Evolutionary conservation across 2,113 vertebrate species (phyloP), one percentile per base, ranked within the genome.

Genomic region (Chascanopsetta lugubris): DNA sequence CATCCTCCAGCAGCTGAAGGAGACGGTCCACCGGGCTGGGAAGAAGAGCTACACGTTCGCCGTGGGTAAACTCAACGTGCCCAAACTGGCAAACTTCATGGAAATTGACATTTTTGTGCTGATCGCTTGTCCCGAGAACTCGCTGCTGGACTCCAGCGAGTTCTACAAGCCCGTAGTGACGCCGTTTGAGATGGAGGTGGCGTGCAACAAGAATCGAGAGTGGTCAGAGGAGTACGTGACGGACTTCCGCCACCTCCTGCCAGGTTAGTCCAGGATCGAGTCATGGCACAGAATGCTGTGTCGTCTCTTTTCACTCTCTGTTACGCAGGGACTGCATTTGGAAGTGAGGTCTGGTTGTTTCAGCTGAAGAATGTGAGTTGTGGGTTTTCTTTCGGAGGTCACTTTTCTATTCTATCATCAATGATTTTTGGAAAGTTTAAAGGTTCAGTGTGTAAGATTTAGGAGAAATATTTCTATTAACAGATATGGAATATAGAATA

Each of bases 31-130:
- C 56, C 84, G 77, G 13, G 95, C 96, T 0, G 95, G 96, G 25
- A 99, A 99, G 84, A 96, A 94, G 76, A 95, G 94, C 90, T 98
- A 99, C 48, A 92, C 94, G 0, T 93, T 99, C 62, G 94, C 95
- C 0, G 90, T 98, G 91, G 97, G 97, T 7, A 96, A 96, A 59
- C 90, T 94, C 0, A 99, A 95, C 2, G 96, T 97, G 0, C 87
- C 96, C 46, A 99, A 99, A 63, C 90, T 99, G 12, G 97, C 97
- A 40, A 99, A 99, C 89, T 99, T 99, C 75, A 85, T 90, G 0
- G 98, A 99, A 75, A 93, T 99, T 50, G 98, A 99, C 58, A 59
- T 99, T 45, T 99, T 96, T 0, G 97, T 99, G 50, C 80, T 99
- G 11, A 88, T 99, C 15, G 94, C 98, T 1, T 99, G 98, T 56